phyloP scores from a whole-genome alignment of 2,888 invertebrate species.

The Cataglyphis altisquamis region DNA sequence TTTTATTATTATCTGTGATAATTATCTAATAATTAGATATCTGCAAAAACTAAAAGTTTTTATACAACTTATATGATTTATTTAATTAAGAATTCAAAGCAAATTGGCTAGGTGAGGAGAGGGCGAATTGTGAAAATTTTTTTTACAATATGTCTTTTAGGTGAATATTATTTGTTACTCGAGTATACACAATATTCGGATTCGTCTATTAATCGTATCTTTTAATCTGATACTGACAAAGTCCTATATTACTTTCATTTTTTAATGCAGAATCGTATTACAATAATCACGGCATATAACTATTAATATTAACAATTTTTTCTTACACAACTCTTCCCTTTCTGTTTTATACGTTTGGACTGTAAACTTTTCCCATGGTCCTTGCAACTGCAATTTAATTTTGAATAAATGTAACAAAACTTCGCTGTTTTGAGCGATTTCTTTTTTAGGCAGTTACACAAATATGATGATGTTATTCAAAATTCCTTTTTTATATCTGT shows the following conservation, averaged over 20 bases:
- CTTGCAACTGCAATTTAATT: constrained; percentile 61
- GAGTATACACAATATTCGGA: constrained; percentile 50
- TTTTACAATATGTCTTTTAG: constrained; percentile 41
- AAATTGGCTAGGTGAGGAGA: not conserved
- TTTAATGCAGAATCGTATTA: constrained; percentile 56
- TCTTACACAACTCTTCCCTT: constrained; percentile 2
- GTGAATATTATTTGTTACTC: constrained; percentile 57
- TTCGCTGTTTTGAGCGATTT: not conserved
- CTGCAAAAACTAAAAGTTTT: constrained; percentile 28
- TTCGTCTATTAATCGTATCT: constrained; percentile 43
- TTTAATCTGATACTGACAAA: constrained; percentile 66
- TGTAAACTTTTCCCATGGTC: constrained; percentile 56
- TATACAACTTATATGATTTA: not conserved
- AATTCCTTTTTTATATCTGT: not conserved
- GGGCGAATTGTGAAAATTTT: constrained; percentile 4
- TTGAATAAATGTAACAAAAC: constrained; percentile 52
- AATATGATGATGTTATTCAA: constrained; percentile 5
- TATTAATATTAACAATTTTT: constrained; percentile 55
- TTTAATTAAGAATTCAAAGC: constrained; percentile 33
- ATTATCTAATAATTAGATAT: constrained; percentile 28
- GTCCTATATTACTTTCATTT: constrained; percentile 70
- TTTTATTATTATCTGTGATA: no score
- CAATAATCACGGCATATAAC: constrained; percentile 57
- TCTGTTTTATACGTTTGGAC: constrained; percentile 45
- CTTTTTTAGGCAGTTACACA: constrained; percentile 23